These are phyloP conservation scores for Drosophila conformis DNA, from an alignment of 2,888 invertebrate species.

Conservation along the genomic window DNA sequence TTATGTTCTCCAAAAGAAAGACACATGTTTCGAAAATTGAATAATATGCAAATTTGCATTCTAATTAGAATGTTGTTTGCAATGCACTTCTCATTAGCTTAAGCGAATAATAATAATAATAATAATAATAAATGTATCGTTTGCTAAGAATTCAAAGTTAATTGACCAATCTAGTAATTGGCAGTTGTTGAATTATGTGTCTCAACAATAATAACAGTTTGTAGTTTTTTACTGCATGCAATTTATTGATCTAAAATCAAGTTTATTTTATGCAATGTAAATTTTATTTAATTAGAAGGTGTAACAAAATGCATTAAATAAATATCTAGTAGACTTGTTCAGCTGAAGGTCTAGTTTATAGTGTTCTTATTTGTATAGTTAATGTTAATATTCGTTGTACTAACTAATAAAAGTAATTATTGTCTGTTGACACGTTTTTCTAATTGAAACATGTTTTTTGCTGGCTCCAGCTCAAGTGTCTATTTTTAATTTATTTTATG, in stretches of 20 bases:
- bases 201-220: not conserved
- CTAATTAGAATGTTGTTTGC: not conserved
- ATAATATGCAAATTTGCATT: not conserved
- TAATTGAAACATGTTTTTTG: no score
- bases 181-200: not conserved
- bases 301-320: not conserved
- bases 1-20: not conserved
- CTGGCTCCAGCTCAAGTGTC: no score
- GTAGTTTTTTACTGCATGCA: no score
- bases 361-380: not conserved
- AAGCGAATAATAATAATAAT: not conserved
- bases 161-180: not conserved
- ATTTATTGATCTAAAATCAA: not conserved
- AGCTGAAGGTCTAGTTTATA: not conserved
- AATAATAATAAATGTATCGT: no score
- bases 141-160: not conserved
- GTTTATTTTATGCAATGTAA: not conserved
- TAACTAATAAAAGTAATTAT: not conserved
- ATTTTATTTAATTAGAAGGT: not conserved
- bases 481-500: no score
- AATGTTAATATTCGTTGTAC: not conserved
- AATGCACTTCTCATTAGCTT: not conserved
- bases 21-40: not conserved
- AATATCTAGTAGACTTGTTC: not conserved
- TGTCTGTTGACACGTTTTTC: no score